Evolutionary conservation across 2,888 invertebrate genomes (phyloP).

Genomic region (Tineola bisselliella): DNA sequence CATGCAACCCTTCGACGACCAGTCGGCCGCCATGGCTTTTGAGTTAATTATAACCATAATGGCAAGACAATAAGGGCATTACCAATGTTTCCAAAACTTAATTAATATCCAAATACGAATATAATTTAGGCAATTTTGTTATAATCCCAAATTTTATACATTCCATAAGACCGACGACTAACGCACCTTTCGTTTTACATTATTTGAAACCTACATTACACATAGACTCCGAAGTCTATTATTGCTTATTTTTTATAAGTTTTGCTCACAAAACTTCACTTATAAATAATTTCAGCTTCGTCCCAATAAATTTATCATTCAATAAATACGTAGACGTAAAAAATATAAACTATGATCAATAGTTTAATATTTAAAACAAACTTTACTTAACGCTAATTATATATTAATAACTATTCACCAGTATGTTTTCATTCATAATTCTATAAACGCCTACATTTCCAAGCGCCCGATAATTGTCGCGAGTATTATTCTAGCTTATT

Average conservation of each 20-base stretch:
- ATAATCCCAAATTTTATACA: constrained; percentile 28
- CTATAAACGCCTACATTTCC: constrained; percentile 66
- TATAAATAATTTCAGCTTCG: constrained; percentile 66
- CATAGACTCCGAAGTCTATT: constrained; percentile 62
- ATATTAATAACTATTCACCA: constrained; percentile 68
- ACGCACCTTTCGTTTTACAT: constrained; percentile 55
- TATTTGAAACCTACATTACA: constrained; percentile 58
- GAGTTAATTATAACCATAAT: constrained; percentile 20
- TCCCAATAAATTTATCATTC: constrained; percentile 68
- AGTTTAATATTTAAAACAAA: constrained; percentile 70
- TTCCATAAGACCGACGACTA: constrained; percentile 56
- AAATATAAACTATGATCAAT: constrained; percentile 68
- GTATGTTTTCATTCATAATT: constrained; percentile 64
- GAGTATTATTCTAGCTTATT: neutral
- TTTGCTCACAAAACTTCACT: constrained; percentile 61
- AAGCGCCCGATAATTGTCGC: constrained; percentile 54
- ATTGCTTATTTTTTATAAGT: constrained; percentile 67
- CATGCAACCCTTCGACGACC: neutral
- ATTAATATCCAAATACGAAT: constrained; percentile 50
- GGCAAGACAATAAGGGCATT: constrained; percentile 51
- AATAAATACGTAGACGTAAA: constrained; percentile 69
- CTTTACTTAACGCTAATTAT: constrained; percentile 58
- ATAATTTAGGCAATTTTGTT: constrained; percentile 51
- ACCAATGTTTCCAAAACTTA: constrained; percentile 42
- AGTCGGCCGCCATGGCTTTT: neutral